These are phyloP conservation scores for Xerus inauris DNA, from an alignment of 2,113 vertebrate species.

Conservation along the genomic window DNA sequence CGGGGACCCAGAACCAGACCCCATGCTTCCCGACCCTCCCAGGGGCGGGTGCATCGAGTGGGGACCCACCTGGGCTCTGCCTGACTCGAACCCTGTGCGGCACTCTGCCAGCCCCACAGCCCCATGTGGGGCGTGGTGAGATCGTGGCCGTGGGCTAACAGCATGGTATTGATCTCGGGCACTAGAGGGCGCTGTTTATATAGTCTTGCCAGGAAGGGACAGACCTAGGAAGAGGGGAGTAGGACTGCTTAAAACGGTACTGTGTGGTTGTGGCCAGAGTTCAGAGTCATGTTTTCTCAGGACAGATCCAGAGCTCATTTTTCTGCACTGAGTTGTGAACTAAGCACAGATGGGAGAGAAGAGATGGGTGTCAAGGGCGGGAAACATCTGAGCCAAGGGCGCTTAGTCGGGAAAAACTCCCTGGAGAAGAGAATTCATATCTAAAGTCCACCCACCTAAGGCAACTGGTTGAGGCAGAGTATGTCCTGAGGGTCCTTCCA, in stretches of 20 bases:
- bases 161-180: background rate
- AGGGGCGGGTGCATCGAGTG: rapidly evolving
- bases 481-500: too few relatives aligned
- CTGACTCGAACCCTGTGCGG: background rate
- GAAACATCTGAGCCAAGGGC: background rate
- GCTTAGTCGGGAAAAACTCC: background rate
- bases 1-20: background rate
- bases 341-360: background rate
- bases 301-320: background rate
- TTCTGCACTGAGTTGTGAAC: background rate
- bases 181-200: conserved; percentile 26
- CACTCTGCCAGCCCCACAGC: background rate
- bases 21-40: background rate
- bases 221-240: conserved; percentile 62
- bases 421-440: background rate
- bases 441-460: background rate
- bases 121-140: rapidly evolving
- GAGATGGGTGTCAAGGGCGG: background rate
- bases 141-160: background rate
- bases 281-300: background rate
- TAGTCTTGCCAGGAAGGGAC: background rate
- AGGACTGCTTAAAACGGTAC: background rate
- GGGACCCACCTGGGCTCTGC: background rate
- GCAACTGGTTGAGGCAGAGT: background rate
- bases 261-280: background rate